A percentile compares a stretch with the other conserved stretches of the same genome.
These are phyloP conservation scores for Trachelus stipa DNA, from an alignment of 2,888 invertebrate genomes.

Conservation along the genomic window DNA sequence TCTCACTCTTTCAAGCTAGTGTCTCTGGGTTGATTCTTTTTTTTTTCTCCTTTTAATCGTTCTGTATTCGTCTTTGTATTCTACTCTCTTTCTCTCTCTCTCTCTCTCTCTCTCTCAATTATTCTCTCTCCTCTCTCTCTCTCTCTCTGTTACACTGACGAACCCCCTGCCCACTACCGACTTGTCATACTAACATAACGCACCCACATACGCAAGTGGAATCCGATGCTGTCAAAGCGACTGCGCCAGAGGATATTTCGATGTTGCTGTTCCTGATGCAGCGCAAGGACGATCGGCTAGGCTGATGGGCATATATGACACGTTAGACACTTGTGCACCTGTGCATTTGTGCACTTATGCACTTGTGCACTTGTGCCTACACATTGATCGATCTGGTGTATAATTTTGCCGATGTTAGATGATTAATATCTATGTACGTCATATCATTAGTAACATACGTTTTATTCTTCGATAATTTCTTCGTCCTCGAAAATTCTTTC, in stretches of 20 bases:
- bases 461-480: no score
- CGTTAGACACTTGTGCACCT: no score
- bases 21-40: no score
- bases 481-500: no score
- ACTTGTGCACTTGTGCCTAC: no score
- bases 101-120: neutral
- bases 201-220: slow-evolving; percentile 60
- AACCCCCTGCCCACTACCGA: slow-evolving; percentile 7
- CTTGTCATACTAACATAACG: slow-evolving; percentile 22
- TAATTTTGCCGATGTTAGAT: neutral
- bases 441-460: no score
- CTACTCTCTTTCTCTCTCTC: slow-evolving; percentile 6
- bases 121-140: neutral
- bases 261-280: slow-evolving; percentile 8
- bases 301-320: neutral
- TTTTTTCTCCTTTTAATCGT: no score
- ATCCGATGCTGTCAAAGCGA: slow-evolving; percentile 58
- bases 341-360: no score
- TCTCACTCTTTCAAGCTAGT: no score
- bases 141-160: slow-evolving; percentile 3
- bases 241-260: slow-evolving; percentile 53
- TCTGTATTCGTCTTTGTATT: neutral
- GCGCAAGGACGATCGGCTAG: neutral
- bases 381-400: neutral
- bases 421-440: no score